Percentiles rank a stretch among this genome's conserved stretches.
phyloP scores from a whole-genome alignment of 2,888 invertebrate genomes.

The Nezara viridula region DNA sequence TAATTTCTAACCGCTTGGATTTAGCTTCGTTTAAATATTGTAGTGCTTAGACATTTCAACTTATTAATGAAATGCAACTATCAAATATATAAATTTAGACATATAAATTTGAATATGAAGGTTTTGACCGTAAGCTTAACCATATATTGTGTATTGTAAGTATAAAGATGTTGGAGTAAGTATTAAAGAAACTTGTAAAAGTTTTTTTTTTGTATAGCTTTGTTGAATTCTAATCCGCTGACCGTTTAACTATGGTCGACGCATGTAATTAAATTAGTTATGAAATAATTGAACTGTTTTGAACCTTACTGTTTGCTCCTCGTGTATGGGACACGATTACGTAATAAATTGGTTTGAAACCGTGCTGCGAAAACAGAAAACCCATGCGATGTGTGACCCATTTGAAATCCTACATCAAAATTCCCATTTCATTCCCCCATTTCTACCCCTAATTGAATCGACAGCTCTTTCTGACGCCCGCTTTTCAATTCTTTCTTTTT shows the following conservation, averaged over 20 bases:
- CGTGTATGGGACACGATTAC: slow-evolving; percentile 22
- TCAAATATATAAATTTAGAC: no score
- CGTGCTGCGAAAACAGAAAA: slow-evolving; percentile 36
- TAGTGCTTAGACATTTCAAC: no score
- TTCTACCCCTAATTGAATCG: slow-evolving; percentile 30
- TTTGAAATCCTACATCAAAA: slow-evolving; percentile 31
- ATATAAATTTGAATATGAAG: no score
- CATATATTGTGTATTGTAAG: no score
- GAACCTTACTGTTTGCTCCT: not conserved
- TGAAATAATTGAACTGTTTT: not conserved
- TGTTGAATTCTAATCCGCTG: not conserved
- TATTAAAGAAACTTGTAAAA: no score
- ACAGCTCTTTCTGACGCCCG: slow-evolving; percentile 28
- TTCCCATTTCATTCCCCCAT: slow-evolving; percentile 33
- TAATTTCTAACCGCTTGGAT: no score
- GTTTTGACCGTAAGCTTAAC: no score
- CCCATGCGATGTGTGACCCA: slow-evolving; percentile 16
- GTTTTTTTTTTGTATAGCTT: no score
- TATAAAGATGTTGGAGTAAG: no score
- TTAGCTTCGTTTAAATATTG: no score
- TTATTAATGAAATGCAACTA: no score
- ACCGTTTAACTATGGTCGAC: not conserved
- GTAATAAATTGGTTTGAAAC: slow-evolving; percentile 35
- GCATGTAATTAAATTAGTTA: not conserved
- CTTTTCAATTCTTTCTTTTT: slow-evolving; percentile 35